A percentile compares a stretch with the other conserved stretches of the same genome.
Evolutionary conservation across 2,797 vertebrate species (phyloP).

Genomic region (Amphiprion clarkii): DNA sequence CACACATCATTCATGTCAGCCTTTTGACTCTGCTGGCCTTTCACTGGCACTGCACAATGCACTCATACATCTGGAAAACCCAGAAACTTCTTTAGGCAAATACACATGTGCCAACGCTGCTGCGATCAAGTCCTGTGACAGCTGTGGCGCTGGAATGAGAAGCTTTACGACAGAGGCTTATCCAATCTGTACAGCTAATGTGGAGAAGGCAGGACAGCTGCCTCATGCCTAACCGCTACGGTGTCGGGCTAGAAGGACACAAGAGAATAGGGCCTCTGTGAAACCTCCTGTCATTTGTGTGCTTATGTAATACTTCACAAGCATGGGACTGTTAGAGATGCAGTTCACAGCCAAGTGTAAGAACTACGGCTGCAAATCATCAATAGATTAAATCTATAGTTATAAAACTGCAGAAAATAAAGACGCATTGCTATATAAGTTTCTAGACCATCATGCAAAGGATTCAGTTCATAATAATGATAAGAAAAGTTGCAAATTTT

Average conservation of each 20-base stretch:
- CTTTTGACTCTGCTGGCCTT: conserved; percentile 51
- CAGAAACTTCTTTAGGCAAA: conserved; percentile 55
- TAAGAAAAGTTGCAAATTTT: background rate
- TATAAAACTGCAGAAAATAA: background rate
- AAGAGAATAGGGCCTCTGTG: conserved; percentile 74
- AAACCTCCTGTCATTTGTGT: conserved; percentile 65
- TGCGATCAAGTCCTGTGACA: conserved; percentile 69
- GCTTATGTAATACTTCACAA: conserved; percentile 68
- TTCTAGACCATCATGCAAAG: too few relatives aligned
- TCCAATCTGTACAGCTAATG: conserved; percentile 72
- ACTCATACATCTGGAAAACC: conserved; percentile 70
- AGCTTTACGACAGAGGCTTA: conserved; percentile 70
- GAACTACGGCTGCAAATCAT: conserved; percentile 27
- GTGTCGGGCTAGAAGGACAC: conserved; percentile 45
- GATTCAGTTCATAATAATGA: background rate
- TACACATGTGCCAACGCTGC: conserved; percentile 73
- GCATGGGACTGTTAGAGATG: conserved; percentile 44
- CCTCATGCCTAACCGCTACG: conserved; percentile 58
- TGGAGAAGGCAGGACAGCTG: conserved; percentile 77
- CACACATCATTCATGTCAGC: conserved; percentile 57
- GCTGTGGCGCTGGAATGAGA: conserved; percentile 67
- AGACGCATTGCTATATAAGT: too few relatives aligned
- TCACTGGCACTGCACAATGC: conserved; percentile 66
- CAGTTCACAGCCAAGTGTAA: conserved; percentile 44
- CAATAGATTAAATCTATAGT: conserved; percentile 23